Evolutionary conservation across 2,888 invertebrate genomes (phyloP).

Genomic region (Metalampra italica): DNA sequence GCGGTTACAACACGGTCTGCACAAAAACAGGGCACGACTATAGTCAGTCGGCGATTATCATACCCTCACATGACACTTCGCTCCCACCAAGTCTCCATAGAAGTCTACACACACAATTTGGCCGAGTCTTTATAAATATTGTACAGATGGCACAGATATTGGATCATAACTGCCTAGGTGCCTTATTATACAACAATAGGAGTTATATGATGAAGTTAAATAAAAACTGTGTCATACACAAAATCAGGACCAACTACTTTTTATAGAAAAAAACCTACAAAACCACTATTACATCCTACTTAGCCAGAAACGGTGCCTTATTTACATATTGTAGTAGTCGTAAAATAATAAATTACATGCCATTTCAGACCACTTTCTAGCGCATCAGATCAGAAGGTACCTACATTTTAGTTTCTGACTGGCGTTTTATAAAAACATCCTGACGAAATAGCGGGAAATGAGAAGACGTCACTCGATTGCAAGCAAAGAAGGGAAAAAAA

Average conservation of each 20-base stretch:
- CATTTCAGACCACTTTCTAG: slow-evolving; percentile 3
- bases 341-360: slow-evolving; percentile 17
- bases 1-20: too few species aligned
- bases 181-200: background rate
- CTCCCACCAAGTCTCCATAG: too few species aligned
- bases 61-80: too few species aligned
- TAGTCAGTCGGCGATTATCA: too few species aligned
- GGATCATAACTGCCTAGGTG: background rate
- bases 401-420: slow-evolving; percentile 28
- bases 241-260: slow-evolving; percentile 40
- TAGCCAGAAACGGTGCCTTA: slow-evolving; percentile 46
- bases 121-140: background rate
- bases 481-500: slow-evolving; percentile 44
- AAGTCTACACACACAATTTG: too few species aligned
- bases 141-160: background rate
- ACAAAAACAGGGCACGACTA: too few species aligned
- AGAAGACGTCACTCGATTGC: slow-evolving; percentile 22
- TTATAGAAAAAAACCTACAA: slow-evolving; percentile 26
- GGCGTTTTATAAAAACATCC: slow-evolving; percentile 25
- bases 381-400: background rate
- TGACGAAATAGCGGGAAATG: slow-evolving; percentile 45
- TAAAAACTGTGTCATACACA: slow-evolving; percentile 27
- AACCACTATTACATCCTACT: slow-evolving; percentile 40
- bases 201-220: slow-evolving; percentile 13
- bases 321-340: slow-evolving; percentile 35